Conservation (phyloP, 2,888 invertebrate genomes). For the Hedychridium roseum region DNA sequence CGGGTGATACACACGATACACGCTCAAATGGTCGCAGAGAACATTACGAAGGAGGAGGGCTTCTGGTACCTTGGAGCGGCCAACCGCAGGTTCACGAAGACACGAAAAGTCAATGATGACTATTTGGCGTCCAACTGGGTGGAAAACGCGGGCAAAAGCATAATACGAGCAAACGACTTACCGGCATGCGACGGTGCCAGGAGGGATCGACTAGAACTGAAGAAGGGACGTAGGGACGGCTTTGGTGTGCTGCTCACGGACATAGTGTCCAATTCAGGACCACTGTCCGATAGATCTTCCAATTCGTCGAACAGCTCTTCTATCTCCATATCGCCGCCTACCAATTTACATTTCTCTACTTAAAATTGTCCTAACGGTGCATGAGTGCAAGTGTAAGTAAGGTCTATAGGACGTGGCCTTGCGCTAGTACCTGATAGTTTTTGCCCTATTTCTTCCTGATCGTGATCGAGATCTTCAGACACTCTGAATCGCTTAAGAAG, state of each 20-base stretch:
- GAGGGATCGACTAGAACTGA: slow-evolving; percentile 88
- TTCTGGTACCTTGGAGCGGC: too few species aligned
- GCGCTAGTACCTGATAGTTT: slow-evolving; percentile 66
- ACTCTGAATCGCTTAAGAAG: slow-evolving; percentile 92
- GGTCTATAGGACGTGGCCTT: too few species aligned
- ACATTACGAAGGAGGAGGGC: too few species aligned
- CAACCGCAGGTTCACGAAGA: too few species aligned
- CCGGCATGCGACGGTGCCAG: slow-evolving; percentile 61
- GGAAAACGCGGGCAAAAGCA: too few species aligned
- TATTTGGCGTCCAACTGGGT: too few species aligned
- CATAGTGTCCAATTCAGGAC: slow-evolving; percentile 93
- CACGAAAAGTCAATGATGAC: too few species aligned
- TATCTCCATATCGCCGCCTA: slow-evolving; percentile 84
- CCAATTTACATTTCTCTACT: slow-evolving; percentile 9
- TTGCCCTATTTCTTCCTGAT: slow-evolving; percentile 65
- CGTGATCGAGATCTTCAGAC: slow-evolving; percentile 84
- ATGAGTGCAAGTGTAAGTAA: too few species aligned
- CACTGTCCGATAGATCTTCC: slow-evolving; percentile 95
- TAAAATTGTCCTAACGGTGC: too few species aligned
- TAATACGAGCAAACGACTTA: too few species aligned
- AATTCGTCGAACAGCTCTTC: slow-evolving; percentile 96
- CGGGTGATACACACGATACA: slow-evolving; percentile 4
- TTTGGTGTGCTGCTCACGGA: slow-evolving; percentile 97
- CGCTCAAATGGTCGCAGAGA: slow-evolving; percentile 4
- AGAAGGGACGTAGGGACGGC: slow-evolving; percentile 93